These are phyloP conservation scores for Tachyglossus aculeatus DNA, from an alignment of 2,797 vertebrate genomes.

Conservation along the genomic window DNA sequence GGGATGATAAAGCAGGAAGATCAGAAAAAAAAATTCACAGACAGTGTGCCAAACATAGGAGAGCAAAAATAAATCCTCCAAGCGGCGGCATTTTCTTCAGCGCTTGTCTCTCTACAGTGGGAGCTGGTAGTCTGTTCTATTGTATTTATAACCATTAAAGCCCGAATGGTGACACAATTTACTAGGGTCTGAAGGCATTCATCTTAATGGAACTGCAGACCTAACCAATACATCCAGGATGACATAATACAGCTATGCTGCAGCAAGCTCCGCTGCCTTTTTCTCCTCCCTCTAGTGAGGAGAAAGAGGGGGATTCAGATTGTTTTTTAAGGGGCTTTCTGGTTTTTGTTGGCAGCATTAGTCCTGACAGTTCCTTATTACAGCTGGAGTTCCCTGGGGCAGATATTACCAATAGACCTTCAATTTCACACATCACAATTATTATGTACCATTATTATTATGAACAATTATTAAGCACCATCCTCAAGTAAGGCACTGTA, in stretches of 20 bases:
- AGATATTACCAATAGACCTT: too few relatives aligned
- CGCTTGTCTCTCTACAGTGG: neutral
- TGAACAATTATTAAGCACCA: too few relatives aligned
- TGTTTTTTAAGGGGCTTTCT: too few relatives aligned
- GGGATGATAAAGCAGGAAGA: neutral
- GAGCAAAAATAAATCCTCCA: neutral
- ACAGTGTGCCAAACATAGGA: neutral
- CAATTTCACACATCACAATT: too few relatives aligned
- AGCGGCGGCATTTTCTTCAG: neutral
- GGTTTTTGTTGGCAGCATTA: too few relatives aligned
- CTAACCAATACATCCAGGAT: neutral
- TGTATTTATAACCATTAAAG: neutral
- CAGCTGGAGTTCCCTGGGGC: too few relatives aligned
- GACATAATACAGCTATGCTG: neutral
- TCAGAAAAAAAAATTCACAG: neutral
- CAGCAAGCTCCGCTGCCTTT: neutral
- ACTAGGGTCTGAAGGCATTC: neutral
- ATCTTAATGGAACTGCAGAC: neutral
- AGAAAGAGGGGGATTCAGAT: neutral
- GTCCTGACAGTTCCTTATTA: too few relatives aligned
- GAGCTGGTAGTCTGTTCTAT: neutral
- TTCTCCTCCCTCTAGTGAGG: constrained; percentile 18
- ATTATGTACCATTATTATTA: too few relatives aligned
- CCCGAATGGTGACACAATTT: neutral
- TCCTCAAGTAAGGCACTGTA: too few relatives aligned